Conservation (phyloP, 1,140 invertebrate genomes). For the Diorhabda sublineata region DNA sequence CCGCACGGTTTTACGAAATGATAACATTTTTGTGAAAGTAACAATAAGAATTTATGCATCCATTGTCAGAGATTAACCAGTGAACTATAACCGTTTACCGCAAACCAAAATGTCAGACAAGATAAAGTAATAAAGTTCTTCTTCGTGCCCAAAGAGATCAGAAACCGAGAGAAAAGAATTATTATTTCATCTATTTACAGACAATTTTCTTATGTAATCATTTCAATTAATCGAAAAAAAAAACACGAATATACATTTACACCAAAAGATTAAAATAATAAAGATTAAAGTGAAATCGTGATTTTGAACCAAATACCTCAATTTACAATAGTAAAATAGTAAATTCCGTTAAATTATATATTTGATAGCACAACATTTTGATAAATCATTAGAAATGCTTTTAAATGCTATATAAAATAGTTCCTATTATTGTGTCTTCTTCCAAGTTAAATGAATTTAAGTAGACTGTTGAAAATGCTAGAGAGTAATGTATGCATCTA, state of each 20-base stretch:
- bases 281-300: neutral
- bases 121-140: conserved; percentile 31
- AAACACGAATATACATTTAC: conserved; percentile 8
- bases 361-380: too few species aligned
- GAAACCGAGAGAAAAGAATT: conserved; percentile 10
- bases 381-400: too few species aligned
- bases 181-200: conserved; percentile 13
- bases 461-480: too few species aligned
- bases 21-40: conserved; percentile 34
- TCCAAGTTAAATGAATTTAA: too few species aligned
- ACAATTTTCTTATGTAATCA: conserved; percentile 6
- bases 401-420: too few species aligned
- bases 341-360: too few species aligned
- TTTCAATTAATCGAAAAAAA: conserved; percentile 7
- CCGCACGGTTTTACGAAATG: conserved; percentile 25
- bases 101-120: conserved; percentile 29
- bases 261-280: neutral
- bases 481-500: too few species aligned
- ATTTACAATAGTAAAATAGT: too few species aligned
- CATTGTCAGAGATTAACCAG: conserved; percentile 33
- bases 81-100: conserved; percentile 34
- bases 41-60: conserved; percentile 34
- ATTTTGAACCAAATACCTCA: neutral
- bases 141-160: conserved; percentile 29
- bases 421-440: too few species aligned